Evolutionary conservation across 23 tunicate genomes (phyloP), one percentile per base, ranked within the genome.

Genomic region (Botrylloides violaceus): DNA sequence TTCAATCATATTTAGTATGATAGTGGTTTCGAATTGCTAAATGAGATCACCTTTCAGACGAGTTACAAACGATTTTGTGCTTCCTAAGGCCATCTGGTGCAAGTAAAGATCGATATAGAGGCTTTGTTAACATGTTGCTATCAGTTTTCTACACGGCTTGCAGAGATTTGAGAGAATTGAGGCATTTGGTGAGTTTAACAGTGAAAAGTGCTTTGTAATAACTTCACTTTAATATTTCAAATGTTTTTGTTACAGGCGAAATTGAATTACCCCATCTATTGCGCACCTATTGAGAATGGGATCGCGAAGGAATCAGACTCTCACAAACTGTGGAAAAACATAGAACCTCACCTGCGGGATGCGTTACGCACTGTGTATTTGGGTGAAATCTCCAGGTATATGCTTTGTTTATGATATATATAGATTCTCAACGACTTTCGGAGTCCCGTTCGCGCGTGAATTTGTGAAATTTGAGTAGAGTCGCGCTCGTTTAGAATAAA

Each of bases 101-200:
- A 19, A 84, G 68, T 4, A 34, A 20, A 2, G 79, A 83, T 12
- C 65, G 82, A 61, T 90, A 90, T 70, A 50, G 61, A 57, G 75
- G 78, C 38, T 90, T 68, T 59, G 66, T 79, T 29, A 56, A 77
- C 15, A 58, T 83, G 26, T 58, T 90, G 30, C 62, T 90, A 4
- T 64, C 78, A 3, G 84, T 90, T 34, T 90, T 90, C 61, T 62
- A 29, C 21, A 20, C 61, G n/a, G 82, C 90, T 3, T 90, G 88
- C 39, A 58, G 82, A 15, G 97, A 90, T 38, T 63, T 90, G 32
- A 57, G 85, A 28, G 97, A 90, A 55, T 73, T 90, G 29, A 63
- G 66, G 25, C 97, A 90, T 43, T 38, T 83, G 71, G 95, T 81
- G 31, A 53, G 79, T 21, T 2, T 29, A 49, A 4, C 12, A 32